Evolutionary conservation across 2,888 invertebrate genomes (phyloP), one percentile per base, ranked within the genome.

Genomic region (Perithous albicinctus): DNA sequence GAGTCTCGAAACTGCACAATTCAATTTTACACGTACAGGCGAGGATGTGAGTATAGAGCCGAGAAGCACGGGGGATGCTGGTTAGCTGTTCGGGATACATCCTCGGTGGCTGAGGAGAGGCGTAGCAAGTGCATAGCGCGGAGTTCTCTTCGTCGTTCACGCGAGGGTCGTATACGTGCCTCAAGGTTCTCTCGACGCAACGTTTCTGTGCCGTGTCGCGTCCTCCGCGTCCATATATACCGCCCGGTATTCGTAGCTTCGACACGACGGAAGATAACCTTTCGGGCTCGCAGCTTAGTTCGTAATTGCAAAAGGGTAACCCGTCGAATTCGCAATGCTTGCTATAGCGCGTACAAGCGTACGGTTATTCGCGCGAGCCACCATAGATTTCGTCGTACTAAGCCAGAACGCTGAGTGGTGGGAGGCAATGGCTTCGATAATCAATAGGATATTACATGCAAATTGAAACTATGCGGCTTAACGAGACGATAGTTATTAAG

Each of bases 371-470:
- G 20, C 76, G 26, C 46, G 48, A 78, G 73, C 54, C 46, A 12
- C 46, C 64, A 66, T 66, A 72, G 56, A 72, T 72, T 78, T 66
- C 26, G 26, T 72, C 43, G 51, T 10, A n/a, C 46, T 43, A 66
- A 75, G 29, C 66, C 32, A 51, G 59, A 38, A 51, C 29, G 63
- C 26, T 12, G 59, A 72, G 32, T 6, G 15, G 41, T 32, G 35
- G 73, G 15, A 61, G 78, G 70, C 75, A 75, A 76, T 46, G 78
- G 79, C 80, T 83, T 81, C 70, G 73, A 70, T 77, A 83, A 83
- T 82, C 79, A 83, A 84, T 84, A 73, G 75, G 82, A 78, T 84
- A n/a, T 29, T 85, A 83, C 77, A 79, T 82, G 77, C 74, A 85
- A 84, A 85, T 84, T 75, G 63, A 70, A 80, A 56, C 64, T 66